phyloP scores from a whole-genome alignment of 2,888 invertebrate species.

The Drosophila infuscata region DNA sequence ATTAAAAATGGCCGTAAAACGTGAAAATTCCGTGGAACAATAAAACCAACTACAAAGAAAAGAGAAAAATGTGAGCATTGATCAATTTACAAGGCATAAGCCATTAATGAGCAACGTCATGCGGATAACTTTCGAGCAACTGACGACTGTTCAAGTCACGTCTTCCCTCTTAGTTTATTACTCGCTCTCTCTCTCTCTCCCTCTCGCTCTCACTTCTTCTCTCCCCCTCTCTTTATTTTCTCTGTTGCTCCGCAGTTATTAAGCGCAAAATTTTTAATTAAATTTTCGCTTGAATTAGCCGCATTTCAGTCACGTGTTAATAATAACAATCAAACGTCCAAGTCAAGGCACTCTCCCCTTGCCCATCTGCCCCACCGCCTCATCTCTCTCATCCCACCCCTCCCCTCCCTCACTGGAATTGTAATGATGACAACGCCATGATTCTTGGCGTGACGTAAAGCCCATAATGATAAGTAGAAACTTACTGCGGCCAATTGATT shows the following conservation, averaged over 20 bases:
- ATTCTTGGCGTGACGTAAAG: constrained; percentile 51
- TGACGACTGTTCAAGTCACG: constrained; percentile 58
- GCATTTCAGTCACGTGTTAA: constrained; percentile 77
- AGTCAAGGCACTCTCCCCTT: background rate
- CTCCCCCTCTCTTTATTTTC: background rate
- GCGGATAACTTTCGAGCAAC: constrained; percentile 46
- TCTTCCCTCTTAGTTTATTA: constrained; percentile 13
- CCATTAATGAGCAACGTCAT: constrained; percentile 65
- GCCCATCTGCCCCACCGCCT: background rate
- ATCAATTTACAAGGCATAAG: constrained; percentile 69
- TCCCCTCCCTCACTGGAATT: background rate
- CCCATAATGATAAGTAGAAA: constrained; percentile 47
- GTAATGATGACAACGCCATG: constrained; percentile 29
- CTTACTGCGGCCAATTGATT: constrained; percentile 59
- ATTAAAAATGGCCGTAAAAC: constrained; percentile 73
- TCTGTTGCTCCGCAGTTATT: constrained; percentile 45
- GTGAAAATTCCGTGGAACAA: constrained; percentile 47
- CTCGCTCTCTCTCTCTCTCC: background rate
- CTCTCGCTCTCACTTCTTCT: background rate
- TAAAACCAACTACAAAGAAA: background rate
- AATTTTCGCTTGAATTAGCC: constrained; percentile 78
- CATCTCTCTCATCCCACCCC: background rate
- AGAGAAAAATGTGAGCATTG: constrained; percentile 48
- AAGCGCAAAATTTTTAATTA: constrained; percentile 74
- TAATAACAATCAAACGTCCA: constrained; percentile 76